Evolutionary conservation across 2,888 invertebrate genomes (phyloP), one percentile per base, ranked within the genome.

Genomic region (Anthophora plumipes): DNA sequence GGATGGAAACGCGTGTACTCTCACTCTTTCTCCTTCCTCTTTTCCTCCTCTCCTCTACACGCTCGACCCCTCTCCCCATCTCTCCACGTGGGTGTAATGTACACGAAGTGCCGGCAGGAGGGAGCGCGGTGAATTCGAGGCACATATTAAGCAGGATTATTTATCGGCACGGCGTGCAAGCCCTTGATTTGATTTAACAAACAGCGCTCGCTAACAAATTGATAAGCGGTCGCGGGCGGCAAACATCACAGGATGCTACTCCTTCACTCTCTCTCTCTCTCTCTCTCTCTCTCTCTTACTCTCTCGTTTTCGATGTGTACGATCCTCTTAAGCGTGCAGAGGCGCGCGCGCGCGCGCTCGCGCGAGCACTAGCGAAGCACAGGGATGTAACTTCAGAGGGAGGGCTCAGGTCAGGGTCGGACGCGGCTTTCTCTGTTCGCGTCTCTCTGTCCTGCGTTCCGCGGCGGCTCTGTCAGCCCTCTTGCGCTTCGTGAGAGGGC

Each of bases 171-270:
- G 83, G 82, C 84, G 81, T 80, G 83, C 84, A 81, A 87, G 84
- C 88, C 82, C 86, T 89, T 91, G 91, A 90, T 92, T 92, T 89
- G 91, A 92, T 92, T 90, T 90, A 90, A 89, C 92, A 91, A 92
- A 92, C 91, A 90, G 90, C 90, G 90, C 90, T 89, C 90, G 82
- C 91, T 91, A 93, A 93, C 92, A 93, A 93, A 93, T 93, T 93
- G 93, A 93, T 93, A 93, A 93, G 93, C 92, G 89, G 86, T 89
- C 88, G 86, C 89, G 89, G 91, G 89, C 92, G 92, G 92, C 91
- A 83, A 91, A 93, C 87, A 92, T 93, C 93, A 92, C 87, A 93
- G 89, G 84, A 31, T 1, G 31, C 22, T 12, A 3, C 31, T 31
- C 4, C 31, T 31, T 4, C 4, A 31, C 31, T 31, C 31, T 31